phyloP scores from a whole-genome alignment of 2,113 vertebrate species.

The Osmerus eperlanus region DNA sequence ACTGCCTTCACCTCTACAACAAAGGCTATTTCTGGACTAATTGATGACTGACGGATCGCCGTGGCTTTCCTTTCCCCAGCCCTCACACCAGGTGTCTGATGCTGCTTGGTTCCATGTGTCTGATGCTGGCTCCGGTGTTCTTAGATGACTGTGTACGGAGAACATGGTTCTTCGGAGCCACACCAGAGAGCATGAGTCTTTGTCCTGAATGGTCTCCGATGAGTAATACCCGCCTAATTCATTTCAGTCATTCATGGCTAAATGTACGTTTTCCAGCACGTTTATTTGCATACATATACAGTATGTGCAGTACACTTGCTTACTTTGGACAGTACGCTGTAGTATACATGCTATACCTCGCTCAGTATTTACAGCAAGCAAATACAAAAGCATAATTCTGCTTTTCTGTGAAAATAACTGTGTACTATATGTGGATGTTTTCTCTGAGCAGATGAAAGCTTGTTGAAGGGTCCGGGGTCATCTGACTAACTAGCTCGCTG shows the following conservation, averaged over 20 bases:
- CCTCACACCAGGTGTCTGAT: slow-evolving; percentile 46
- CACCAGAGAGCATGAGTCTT: slow-evolving; percentile 4
- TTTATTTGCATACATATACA: too few relatives aligned
- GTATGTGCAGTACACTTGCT: too few relatives aligned
- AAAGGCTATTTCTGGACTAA: slow-evolving; percentile 68
- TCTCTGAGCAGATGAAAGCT: slow-evolving; percentile 43
- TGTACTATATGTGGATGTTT: slow-evolving; percentile 10
- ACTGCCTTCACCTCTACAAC: slow-evolving; percentile 54
- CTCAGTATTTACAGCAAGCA: too few relatives aligned
- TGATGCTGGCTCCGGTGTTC: slow-evolving; percentile 27
- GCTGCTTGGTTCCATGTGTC: slow-evolving; percentile 45
- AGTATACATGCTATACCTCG: too few relatives aligned
- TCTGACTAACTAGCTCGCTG: slow-evolving; percentile 47
- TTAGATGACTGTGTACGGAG: neutral
- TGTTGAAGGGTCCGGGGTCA: slow-evolving; percentile 38
- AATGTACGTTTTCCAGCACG: too few relatives aligned
- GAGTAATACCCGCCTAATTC: slow-evolving; percentile 17
- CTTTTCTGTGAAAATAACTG: too few relatives aligned
- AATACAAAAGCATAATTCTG: too few relatives aligned
- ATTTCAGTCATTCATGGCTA: too few relatives aligned
- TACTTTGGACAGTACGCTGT: too few relatives aligned
- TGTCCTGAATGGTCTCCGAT: slow-evolving; percentile 7
- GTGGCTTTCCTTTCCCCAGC: slow-evolving; percentile 45
- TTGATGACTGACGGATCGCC: slow-evolving; percentile 61
- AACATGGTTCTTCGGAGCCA: neutral